Evolutionary conservation across 1,140 invertebrate genomes (phyloP).

Genomic region (Metaphire vulgaris): DNA sequence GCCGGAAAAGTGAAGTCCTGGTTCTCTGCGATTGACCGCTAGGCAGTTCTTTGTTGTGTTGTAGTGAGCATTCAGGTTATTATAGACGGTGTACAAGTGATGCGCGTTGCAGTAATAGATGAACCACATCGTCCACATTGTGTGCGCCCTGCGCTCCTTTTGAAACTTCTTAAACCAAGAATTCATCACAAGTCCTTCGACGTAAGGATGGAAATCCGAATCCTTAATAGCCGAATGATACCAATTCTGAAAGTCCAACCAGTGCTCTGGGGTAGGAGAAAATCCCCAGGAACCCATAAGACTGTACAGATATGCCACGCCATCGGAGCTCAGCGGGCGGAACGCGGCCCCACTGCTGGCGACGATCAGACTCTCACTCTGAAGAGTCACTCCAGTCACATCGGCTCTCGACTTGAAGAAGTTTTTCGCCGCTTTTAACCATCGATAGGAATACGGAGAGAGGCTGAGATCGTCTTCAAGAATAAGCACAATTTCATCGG

Average conservation of each 20-base stretch:
- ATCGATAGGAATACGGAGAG: constrained; percentile 26
- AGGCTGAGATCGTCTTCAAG: constrained; percentile 29
- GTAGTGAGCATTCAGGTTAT: background rate
- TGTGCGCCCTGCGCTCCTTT: constrained; percentile 1
- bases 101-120: constrained; percentile 25
- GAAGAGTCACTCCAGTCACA: constrained; percentile 15
- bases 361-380: constrained; percentile 15
- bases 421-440: constrained; percentile 23
- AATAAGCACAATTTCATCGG: constrained; percentile 26
- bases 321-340: background rate
- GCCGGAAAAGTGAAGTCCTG: constrained; percentile 20
- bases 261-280: constrained; percentile 16
- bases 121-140: constrained; percentile 30
- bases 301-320: constrained; percentile 22
- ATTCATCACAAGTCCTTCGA: constrained; percentile 6
- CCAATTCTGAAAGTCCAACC: constrained; percentile 17
- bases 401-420: constrained; percentile 9
- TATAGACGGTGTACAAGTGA: constrained; percentile 19
- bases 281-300: constrained; percentile 23
- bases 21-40: constrained; percentile 21
- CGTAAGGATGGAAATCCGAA: constrained; percentile 9
- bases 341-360: background rate
- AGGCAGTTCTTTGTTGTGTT: background rate
- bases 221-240: constrained; percentile 1
- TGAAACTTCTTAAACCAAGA: constrained; percentile 22